phyloP scores from a whole-genome alignment of 2,888 invertebrate species.

The Lucinisca nassula region DNA sequence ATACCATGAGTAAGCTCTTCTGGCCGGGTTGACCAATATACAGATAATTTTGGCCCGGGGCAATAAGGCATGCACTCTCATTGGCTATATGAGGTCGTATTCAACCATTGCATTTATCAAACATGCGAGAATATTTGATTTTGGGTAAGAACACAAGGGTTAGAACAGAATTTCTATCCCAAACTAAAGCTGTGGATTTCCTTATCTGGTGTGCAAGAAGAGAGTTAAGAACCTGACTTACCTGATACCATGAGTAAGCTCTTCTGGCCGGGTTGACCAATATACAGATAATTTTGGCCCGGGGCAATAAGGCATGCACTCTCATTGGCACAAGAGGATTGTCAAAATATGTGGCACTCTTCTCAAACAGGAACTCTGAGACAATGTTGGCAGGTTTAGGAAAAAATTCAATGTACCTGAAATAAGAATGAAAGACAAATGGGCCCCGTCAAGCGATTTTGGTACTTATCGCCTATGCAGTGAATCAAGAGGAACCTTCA shows the following conservation, averaged over 20 bases:
- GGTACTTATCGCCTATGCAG: too few relatives aligned
- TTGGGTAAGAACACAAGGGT: too few relatives aligned
- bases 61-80: constrained; percentile 95
- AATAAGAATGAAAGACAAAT: too few relatives aligned
- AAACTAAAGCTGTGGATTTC: too few relatives aligned
- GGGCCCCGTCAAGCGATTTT: too few relatives aligned
- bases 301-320: constrained; percentile 96
- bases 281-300: constrained; percentile 94
- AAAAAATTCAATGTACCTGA: constrained; percentile 97
- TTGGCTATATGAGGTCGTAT: too few relatives aligned
- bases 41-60: constrained; percentile 96
- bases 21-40: constrained; percentile 90
- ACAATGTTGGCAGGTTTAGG: constrained; percentile 92
- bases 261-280: constrained; percentile 90
- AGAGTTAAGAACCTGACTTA: constrained; percentile 75
- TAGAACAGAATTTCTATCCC: too few relatives aligned
- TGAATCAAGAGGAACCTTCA: too few relatives aligned
- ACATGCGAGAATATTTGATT: too few relatives aligned
- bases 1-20: constrained; percentile 96
- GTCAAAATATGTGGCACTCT: constrained; percentile 99
- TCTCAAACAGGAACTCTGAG: constrained; percentile 92
- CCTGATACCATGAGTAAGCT: constrained; percentile 98
- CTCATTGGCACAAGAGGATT: constrained; percentile 96
- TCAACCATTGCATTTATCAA: too few relatives aligned
- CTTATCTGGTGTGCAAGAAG: too few relatives aligned